A percentile compares a stretch with the other conserved stretches of the same genome.
phyloP scores from a whole-genome alignment of 1,140 invertebrate species.

The Planococcus citri region DNA sequence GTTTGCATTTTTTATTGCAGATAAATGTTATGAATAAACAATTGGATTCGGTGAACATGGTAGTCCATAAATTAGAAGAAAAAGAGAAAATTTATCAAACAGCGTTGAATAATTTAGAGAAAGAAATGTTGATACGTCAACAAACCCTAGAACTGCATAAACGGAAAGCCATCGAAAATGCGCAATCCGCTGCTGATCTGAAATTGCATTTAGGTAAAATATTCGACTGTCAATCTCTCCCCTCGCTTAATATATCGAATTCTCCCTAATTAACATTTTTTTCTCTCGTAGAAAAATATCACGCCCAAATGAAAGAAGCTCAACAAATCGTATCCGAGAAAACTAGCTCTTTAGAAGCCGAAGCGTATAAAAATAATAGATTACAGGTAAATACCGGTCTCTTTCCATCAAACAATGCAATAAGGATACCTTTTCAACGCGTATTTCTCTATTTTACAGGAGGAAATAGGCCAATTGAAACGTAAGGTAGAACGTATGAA shows the following conservation, averaged over 20 bases:
- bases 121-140: constrained; percentile 77
- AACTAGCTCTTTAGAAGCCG: constrained; percentile 85
- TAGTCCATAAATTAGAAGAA: constrained; percentile 89
- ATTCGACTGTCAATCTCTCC: constrained; percentile 3
- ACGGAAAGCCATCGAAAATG: constrained; percentile 87
- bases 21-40: constrained; percentile 73
- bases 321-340: constrained; percentile 89
- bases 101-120: constrained; percentile 84
- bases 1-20: constrained; percentile 30
- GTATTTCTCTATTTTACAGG: constrained; percentile 41
- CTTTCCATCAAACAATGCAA: neutral
- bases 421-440: neutral
- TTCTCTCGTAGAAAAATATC: constrained; percentile 67
- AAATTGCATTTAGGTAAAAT: constrained; percentile 84
- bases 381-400: constrained; percentile 47
- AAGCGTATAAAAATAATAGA: constrained; percentile 93
- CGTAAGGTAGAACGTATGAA: constrained; percentile 92
- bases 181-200: constrained; percentile 91
- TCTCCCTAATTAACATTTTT: neutral
- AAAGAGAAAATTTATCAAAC: constrained; percentile 91
- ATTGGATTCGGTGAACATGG: constrained; percentile 89
- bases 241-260: neutral
- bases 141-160: constrained; percentile 97
- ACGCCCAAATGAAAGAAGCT: constrained; percentile 92
- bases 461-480: constrained; percentile 83